Evolutionary conservation across 35 echinoderm and acorn worm species (phyloP).

Genomic region (Strongylocentrotus purpuratus): DNA sequence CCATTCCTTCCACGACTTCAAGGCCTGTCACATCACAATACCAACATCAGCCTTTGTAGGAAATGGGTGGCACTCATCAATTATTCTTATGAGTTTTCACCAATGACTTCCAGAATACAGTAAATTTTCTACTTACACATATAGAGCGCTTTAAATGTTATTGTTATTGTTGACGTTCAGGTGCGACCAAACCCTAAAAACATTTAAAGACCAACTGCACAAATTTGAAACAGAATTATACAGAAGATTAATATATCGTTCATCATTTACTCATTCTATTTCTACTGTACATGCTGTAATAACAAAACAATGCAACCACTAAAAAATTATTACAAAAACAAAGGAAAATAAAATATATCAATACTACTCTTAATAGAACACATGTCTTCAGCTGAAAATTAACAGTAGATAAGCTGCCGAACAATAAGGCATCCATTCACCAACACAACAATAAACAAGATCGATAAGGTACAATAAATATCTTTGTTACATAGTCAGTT

Average conservation of each 20-base stretch:
- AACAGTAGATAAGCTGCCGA: background rate
- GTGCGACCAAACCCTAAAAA: too few relatives aligned
- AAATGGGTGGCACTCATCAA: too few relatives aligned
- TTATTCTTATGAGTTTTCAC: too few relatives aligned
- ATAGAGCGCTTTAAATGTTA: too few relatives aligned
- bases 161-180: too few relatives aligned
- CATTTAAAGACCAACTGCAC: too few relatives aligned
- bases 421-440: background rate
- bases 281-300: background rate
- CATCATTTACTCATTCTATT: background rate
- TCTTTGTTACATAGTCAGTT: background rate
- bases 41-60: too few relatives aligned
- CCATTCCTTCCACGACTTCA: background rate
- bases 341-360: background rate
- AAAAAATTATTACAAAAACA: background rate
- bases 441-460: background rate
- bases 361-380: background rate
- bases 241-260: background rate
- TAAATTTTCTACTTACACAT: too few relatives aligned
- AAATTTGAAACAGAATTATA: too few relatives aligned
- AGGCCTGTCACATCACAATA: background rate
- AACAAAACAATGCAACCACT: background rate
- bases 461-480: background rate
- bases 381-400: background rate
- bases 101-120: too few relatives aligned